Base-by-base conservation (phyloP, 1,140 invertebrate species). In the Prorops nasuta region DNA sequence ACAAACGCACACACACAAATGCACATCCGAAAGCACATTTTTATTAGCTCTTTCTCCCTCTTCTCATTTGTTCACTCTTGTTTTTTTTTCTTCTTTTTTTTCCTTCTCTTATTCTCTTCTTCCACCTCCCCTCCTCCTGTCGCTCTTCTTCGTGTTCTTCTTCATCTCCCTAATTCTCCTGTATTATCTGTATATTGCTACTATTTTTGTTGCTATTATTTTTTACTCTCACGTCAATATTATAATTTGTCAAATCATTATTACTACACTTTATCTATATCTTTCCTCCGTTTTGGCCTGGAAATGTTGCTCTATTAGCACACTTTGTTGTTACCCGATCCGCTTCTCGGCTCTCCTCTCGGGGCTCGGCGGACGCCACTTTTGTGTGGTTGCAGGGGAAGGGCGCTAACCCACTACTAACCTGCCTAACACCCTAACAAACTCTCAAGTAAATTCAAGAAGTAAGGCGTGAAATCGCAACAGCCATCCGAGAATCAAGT, bases 361-460 rank as follows among this genome's bases (percentile, higher is more conserved):
- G 74, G 75, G 75, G 75, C 74, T 77, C 74, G 75, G 75, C 75
- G 75, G 75, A 69, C 72, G 73, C 72, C 68, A 72, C 61, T 67
- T 71, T 66, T 64, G 69, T 71, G 69, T 71, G 69, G 66, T 74
- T 67, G 69, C 58, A 43, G 66, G 66, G 63, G 24, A 28, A 28
- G 48, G 32, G 60, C 43, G 59, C 60, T 74, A 72, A 74, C 63
- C 44, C 9, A 57, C 49, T 53, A 68, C 71, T 76, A 76, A 77
- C 70, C 40, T 56, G 61, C 64, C 69, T 77, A 75, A 77, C 69
- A 63, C n/a, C n/a, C n/a, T n/a, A n/a, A n/a, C n/a, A n/a, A n/a
- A n/a, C n/a, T n/a, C n/a, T n/a, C n/a, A n/a, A n/a, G n/a, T n/a
- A n/a, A n/a, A n/a, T n/a, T n/a, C n/a, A n/a, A n/a, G n/a, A n/a